Evolutionary conservation across 1,140 invertebrate genomes (phyloP), one percentile per base, ranked within the genome.

Genomic region (Tyrophagus putrescentiae): DNA sequence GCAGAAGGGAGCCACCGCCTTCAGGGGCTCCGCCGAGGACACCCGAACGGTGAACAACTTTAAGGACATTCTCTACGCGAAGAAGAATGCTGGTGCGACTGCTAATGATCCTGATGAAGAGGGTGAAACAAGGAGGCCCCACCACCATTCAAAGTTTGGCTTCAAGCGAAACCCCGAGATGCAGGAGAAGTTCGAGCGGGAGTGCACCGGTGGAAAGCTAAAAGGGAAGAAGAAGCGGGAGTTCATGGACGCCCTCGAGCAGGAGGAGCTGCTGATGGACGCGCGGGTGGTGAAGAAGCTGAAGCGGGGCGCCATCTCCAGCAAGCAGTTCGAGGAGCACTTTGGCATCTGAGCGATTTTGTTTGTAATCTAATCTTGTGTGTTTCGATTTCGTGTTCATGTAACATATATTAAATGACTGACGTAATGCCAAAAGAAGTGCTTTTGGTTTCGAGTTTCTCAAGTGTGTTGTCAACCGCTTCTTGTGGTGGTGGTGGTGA

Each of bases 271-370:
- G 29, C 81, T 80, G 5, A 82, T 81, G 62, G 89, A 94, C 72
- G 79, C 87, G 44, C 79, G 81, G 1, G 73, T 94, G 32, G 76
- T 93, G 21, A 94, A 93, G 70, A 90, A 88, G 69, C 74, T 90
- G 0, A 93, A 92, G 70, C 87, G 82, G 67, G 83, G 84, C 67
- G 93, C 92, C 69, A 64, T 65, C 3, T 36, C 27, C n/a, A 18
- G 45, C 18, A 18, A 54, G 57, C 28, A 64, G 27, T 64, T 64
- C 44, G 59, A 64, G n/a, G 28, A 62, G 29, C 53, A 64, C 41
- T 64, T 64, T 58, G 62, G 62, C 7, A 23, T 64, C 3, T 62
- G 21, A 64, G 4, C 33, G 45, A 56, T 56, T n/a, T n/a, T n/a
- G n/a, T n/a, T n/a, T n/a, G n/a, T n/a, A n/a, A n/a, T n/a, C n/a